Percentiles rank a stretch among this genome's conserved stretches.
Conservation (phyloP, 2,888 invertebrate genomes). For the Myopa testacea region DNA sequence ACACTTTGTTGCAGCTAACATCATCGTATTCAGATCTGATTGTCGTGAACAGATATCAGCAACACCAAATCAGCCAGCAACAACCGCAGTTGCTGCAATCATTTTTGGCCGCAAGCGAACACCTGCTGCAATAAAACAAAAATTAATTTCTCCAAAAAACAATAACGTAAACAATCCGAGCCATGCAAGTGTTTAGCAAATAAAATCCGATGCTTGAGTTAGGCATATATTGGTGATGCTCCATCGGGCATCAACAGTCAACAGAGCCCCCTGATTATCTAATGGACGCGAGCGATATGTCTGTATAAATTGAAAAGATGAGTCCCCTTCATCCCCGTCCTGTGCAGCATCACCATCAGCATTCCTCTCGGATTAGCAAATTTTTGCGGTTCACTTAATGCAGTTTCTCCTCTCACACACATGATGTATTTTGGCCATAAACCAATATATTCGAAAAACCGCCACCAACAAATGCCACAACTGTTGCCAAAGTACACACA, state of each 20-base stretch:
- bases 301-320: not conserved
- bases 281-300: not conserved
- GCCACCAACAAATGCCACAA: not conserved
- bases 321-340: not conserved
- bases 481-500: not conserved
- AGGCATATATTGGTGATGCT: constrained; percentile 24
- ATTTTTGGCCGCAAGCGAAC: constrained; percentile 35
- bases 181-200: constrained; percentile 28
- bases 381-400: constrained; percentile 3
- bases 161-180: constrained; percentile 3
- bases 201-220: constrained; percentile 20
- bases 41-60: not conserved
- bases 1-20: not conserved
- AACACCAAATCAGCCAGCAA: constrained; percentile 16
- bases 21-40: not conserved
- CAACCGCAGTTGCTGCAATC: constrained; percentile 15
- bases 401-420: not conserved
- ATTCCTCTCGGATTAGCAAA: not conserved
- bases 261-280: not conserved
- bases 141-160: constrained; percentile 29
- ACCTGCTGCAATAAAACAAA: constrained; percentile 25
- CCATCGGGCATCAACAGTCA: not conserved
- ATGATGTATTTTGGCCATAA: not conserved
- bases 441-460: not conserved
- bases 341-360: not conserved